These are phyloP conservation scores for Pempheris klunzingeri DNA, from an alignment of 2,797 vertebrate species.

Conservation along the genomic window DNA sequence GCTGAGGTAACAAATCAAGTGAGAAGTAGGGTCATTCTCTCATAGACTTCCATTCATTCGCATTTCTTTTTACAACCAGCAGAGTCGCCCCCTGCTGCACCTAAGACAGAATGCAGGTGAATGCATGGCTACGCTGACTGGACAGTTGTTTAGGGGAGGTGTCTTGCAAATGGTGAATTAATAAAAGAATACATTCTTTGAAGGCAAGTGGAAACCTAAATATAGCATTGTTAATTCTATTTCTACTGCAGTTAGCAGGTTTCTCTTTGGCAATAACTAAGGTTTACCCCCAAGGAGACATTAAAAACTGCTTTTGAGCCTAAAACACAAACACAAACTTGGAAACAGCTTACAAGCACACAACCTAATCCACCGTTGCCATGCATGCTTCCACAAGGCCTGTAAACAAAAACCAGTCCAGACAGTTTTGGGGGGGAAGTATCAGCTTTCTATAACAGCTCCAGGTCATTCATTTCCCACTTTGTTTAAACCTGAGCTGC, in stretches of 20 bases:
- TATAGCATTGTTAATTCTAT: background rate
- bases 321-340: constrained; percentile 20
- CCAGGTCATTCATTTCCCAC: constrained; percentile 51
- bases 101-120: no score
- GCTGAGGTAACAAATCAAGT: no score
- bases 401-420: constrained; percentile 68
- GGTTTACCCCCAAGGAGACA: constrained; percentile 20
- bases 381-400: constrained; percentile 31
- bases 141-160: background rate
- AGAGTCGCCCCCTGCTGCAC: no score
- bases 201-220: background rate
- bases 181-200: background rate
- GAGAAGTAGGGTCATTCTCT: no score
- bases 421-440: constrained; percentile 51
- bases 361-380: constrained; percentile 48
- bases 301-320: constrained; percentile 22
- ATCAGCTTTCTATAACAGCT: constrained; percentile 64
- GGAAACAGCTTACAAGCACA: constrained; percentile 24
- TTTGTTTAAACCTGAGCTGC: constrained; percentile 55
- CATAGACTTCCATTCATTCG: no score
- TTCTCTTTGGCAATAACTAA: constrained; percentile 5
- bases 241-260: background rate
- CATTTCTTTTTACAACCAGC: no score
- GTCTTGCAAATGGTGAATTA: background rate
- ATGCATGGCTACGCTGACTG: background rate